These are phyloP conservation scores for Saccostrea echinata DNA, from an alignment of 1,140 invertebrate genomes.

Conservation along the genomic window DNA sequence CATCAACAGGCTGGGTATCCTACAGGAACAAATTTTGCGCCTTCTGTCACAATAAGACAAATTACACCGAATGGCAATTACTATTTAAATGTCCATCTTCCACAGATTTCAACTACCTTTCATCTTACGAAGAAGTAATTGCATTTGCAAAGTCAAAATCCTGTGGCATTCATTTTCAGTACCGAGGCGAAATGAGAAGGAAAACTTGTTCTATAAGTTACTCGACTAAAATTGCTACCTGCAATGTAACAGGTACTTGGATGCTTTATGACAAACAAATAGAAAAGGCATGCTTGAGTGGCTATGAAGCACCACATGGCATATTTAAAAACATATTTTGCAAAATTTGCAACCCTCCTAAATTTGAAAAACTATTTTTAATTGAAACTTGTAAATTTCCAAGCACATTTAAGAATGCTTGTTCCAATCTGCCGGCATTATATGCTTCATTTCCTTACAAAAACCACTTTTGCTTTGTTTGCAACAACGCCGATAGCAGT, in stretches of 20 bases:
- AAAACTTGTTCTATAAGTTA: background rate
- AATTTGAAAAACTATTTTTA: background rate
- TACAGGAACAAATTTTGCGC: background rate
- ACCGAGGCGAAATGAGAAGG: background rate
- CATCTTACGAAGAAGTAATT: background rate
- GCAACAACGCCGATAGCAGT: background rate
- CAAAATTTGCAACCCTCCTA: background rate
- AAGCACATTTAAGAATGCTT: background rate
- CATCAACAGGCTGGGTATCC: background rate
- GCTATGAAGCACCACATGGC: background rate
- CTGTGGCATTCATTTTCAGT: background rate
- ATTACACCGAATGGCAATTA: background rate
- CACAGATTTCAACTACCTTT: background rate
- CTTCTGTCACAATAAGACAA: background rate
- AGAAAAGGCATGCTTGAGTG: background rate
- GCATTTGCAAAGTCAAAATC: background rate
- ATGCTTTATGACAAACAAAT: background rate
- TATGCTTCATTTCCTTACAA: conserved; percentile 11
- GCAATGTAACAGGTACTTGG: conserved; percentile 1
- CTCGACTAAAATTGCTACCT: background rate
- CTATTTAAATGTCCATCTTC: background rate
- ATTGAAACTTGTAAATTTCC: background rate
- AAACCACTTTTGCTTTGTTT: background rate
- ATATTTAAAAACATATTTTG: conserved; percentile 16
- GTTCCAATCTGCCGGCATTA: background rate